Base-by-base conservation (phyloP, 2,888 invertebrate species). In the Polylopha cassiicola region DNA sequence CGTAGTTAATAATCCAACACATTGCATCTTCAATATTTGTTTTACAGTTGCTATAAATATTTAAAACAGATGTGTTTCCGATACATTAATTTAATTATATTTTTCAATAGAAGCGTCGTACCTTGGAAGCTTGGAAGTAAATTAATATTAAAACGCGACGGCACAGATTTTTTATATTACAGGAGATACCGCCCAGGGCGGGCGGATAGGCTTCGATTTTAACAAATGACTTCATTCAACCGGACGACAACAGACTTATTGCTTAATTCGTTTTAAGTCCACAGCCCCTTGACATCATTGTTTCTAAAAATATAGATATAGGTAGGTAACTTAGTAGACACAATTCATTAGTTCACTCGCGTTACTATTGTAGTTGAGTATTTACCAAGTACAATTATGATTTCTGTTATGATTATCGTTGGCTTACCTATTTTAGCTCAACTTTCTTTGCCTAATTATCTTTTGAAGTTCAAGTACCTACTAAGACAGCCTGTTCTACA, bases 181-280 rank as follows among this genome's bases (percentile, higher is more conserved):
- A 51, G 53, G 55, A 55, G 47, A 59, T 55, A 52, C 55, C 44
- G 44, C 47, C 20, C 16, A 37, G 22, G 44, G 45, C 43, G 45
- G 49, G 47, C 52, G 59, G 58, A 58, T 55, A 57, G 58, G 55
- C 58, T 37, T 47, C 58, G 60, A 65, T 69, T 72, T 71, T 69
- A 73, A 78, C 69, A 70, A 77, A 80, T 72, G 65, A 63, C 73
- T 71, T 66, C 65, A 74, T 71, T 56, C 65, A 65, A 61, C 52
- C 61, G 58, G 55, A 53, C 43, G 63, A 48, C 61, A 55, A 57
- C 51, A 68, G 61, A 72, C 66, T 70, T 71, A 77, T 74, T 61
- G 62, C 61, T 64, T 58, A 61, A 72, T 72, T 72, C 58, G 51
- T 61, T 60, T 48, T 48, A 53, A 50, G 45, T 47, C 53, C 45